Evolutionary conservation across 2,113 vertebrate genomes (phyloP), one percentile per base, ranked within the genome.

Genomic region (Entomyzon cyanotis): DNA sequence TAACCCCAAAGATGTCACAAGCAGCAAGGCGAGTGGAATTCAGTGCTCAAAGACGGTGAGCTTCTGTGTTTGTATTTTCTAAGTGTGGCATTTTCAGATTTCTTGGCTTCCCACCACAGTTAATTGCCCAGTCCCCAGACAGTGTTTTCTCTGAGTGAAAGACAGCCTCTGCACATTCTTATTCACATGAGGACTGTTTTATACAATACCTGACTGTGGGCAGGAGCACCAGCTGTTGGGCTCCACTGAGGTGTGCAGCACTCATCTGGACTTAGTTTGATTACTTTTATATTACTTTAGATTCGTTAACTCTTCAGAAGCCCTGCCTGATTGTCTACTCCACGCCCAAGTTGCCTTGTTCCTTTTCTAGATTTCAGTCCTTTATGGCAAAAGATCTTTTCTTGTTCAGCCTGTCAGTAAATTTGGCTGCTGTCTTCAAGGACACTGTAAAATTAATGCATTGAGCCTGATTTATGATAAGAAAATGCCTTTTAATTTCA

Each of bases 161-260:
- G 80, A 84, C 60, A 89, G 55, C 59, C 27, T 53, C 52, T 94
- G 89, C 74, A 44, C 35, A 47, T 83, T 77, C 55, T 96, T 96
- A 96, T 93, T 97, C 88, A 85, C 84, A 64, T 95, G 94, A 87
- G 94, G 87, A 97, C 37, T 91, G 73, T 94, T 97, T 97, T 93
- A 91, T 56, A 91, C 80, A 92, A 58, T 77, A 91, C 69, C 89
- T 95, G 88, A 90, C 84, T 95, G 81, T 91, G 73, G 73, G 71
- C 78, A 93, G 81, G 91, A 97, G 60, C 76, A 91, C 55, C 90
- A 97, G 94, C 92, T 95, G 80, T 62, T 97, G 85, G 84, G 31
- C 55, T 81, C 76, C 90, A 94, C 69, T 90, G 93, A 95, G 96
- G 87, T 97, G 76, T 94, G 86, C 53, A 95, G 46, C 83, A 73